These are phyloP conservation scores for Heliconius himera DNA, from an alignment of 1,140 invertebrate genomes.

Conservation along the genomic window DNA sequence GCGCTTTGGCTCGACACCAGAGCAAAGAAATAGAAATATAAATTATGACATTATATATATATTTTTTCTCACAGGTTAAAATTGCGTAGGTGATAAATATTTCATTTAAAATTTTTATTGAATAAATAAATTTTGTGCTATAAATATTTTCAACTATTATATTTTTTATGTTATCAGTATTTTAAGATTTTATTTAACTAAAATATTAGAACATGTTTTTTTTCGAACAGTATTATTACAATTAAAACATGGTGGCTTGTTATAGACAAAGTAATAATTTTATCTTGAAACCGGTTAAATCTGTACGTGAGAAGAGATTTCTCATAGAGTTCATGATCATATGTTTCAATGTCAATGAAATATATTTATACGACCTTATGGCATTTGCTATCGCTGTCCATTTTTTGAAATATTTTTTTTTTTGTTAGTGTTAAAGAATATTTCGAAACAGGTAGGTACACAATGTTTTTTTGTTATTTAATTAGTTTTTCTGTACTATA, in stretches of 20 bases:
- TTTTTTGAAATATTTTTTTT: neutral
- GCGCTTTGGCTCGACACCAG: too few relatives aligned
- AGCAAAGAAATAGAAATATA: too few relatives aligned
- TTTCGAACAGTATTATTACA: neutral
- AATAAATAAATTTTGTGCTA: too few relatives aligned
- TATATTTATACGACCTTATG: neutral
- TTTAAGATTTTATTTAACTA: neutral
- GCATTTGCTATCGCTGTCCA: neutral
- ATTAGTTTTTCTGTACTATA: too few relatives aligned
- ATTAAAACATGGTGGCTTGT: neutral
- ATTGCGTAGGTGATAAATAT: too few relatives aligned
- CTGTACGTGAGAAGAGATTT: conserved; percentile 5
- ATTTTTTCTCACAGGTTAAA: too few relatives aligned
- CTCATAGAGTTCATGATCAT: conserved; percentile 15
- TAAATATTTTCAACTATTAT: too few relatives aligned
- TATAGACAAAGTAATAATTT: conserved; percentile 1
- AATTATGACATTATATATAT: too few relatives aligned
- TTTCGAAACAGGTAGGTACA: too few relatives aligned
- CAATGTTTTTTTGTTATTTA: too few relatives aligned
- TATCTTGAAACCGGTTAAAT: conserved; percentile 2
- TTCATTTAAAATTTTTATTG: too few relatives aligned
- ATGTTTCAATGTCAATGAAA: conserved; percentile 4
- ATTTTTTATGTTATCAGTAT: too few relatives aligned
- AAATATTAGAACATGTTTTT: neutral
- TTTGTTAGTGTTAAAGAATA: neutral